Evolutionary conservation across 2,888 invertebrate genomes (phyloP), one percentile per base, ranked within the genome.

Genomic region (Philereme vetulata): DNA sequence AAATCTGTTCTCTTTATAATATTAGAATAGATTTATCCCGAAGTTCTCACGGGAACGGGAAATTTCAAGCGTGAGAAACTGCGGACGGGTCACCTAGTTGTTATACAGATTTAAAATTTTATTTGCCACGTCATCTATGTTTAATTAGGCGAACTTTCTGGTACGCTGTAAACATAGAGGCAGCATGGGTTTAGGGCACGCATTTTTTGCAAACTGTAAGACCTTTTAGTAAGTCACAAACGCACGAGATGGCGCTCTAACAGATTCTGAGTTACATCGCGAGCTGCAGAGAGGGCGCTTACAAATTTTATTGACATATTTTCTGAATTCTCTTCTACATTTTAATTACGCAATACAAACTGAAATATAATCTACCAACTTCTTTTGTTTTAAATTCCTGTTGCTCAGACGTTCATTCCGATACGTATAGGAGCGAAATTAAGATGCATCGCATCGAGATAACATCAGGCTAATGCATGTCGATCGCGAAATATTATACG

Each of bases 401-500:
- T 63, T 71, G 75, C 62, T 71, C 80, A 81, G 72, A 79, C 77
- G 75, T 70, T 80, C 77, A 73, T 51, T 60, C 42, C 48, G 11
- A 47, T 74, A 81, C 81, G 76, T 74, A 71, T 72, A 77, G 72
- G 73, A 72, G 74, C 73, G 68, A 77, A 76, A 81, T 81, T 75
- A 80, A 81, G 84, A 82, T 80, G 80, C 76, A 74, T 62, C 65
- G 80, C 76, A 74, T 62, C 65, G 65, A 66, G 84, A 85, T 85
- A 84, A 80, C 70, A 83, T 83, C 84, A 71, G 61, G 68, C 78
- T 78, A 79, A 80, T 78, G 76, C 76, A 74, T 77, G 75, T 77
- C 77, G 80, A 83, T 82, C 75, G 84, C 77, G 85, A 83, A 86
- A 85, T 80, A 72, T 79, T 81, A 86, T 84, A 84, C 70, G 80